phyloP scores from a whole-genome alignment of 2,888 invertebrate genomes.

The Notodonta dromedarius region DNA sequence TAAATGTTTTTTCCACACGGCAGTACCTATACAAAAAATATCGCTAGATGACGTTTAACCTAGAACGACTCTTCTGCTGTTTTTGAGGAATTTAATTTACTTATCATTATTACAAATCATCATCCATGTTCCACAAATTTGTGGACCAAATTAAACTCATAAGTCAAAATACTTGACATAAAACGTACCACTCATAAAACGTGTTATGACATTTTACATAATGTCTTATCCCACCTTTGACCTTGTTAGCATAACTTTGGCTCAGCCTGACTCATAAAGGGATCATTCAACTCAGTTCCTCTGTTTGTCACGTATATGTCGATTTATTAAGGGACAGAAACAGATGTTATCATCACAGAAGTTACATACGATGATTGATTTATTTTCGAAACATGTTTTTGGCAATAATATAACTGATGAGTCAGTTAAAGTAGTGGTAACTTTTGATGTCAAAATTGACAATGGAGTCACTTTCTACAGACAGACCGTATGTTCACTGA shows the following conservation, averaged over 20 bases:
- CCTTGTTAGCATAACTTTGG: conserved; percentile 22
- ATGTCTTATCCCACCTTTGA: conserved; percentile 19
- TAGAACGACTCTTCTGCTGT: too few species aligned
- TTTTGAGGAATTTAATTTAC: too few species aligned
- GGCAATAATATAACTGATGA: neutral
- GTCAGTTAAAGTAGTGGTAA: neutral
- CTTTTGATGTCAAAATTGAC: too few species aligned
- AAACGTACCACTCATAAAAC: neutral
- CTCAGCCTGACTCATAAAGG: conserved; percentile 27
- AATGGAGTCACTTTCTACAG: too few species aligned
- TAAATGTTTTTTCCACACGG: too few species aligned
- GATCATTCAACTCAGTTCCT: conserved; percentile 36
- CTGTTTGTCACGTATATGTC: conserved; percentile 2
- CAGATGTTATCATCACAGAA: conserved; percentile 3
- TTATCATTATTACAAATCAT: too few species aligned
- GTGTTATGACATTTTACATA: conserved; percentile 9
- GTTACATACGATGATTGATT: neutral
- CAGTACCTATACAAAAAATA: too few species aligned
- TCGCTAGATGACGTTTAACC: too few species aligned
- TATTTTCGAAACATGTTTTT: neutral
- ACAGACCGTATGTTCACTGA: too few species aligned
- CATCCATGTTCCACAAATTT: too few species aligned
- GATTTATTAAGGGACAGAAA: conserved; percentile 3
- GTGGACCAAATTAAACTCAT: too few species aligned
- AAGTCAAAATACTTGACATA: too few species aligned